These are phyloP conservation scores for Trididemnum nubilum DNA, from an alignment of 23 tunicate species.

Conservation along the genomic window DNA sequence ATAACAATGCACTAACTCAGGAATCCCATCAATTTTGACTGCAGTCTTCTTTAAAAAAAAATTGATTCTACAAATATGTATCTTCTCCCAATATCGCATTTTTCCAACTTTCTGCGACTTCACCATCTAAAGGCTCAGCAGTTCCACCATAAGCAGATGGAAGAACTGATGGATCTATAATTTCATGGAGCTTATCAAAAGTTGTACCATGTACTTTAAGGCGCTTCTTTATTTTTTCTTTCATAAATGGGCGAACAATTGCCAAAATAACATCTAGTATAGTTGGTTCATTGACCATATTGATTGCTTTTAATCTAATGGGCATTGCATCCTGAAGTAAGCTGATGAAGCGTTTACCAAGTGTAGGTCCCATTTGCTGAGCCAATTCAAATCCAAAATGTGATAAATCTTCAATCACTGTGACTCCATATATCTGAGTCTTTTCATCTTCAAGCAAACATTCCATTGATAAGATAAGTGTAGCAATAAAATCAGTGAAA, in stretches of 20 bases:
- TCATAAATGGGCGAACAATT: conserved; percentile 79
- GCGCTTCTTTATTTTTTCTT: conserved; percentile 73
- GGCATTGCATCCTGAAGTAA: conserved; percentile 81
- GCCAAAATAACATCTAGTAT: conserved; percentile 63
- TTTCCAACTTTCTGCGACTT: conserved; percentile 25
- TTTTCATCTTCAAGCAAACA: conserved; percentile 64
- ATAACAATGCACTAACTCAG: too few species aligned
- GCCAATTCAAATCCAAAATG: conserved; percentile 39
- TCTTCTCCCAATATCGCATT: conserved; percentile 16
- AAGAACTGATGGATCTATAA: conserved; percentile 36
- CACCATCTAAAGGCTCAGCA: conserved; percentile 39
- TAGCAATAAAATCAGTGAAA: conserved; percentile 54
- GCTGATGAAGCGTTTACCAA: conserved; percentile 55
- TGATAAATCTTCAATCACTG: conserved; percentile 64
- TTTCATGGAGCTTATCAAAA: conserved; percentile 43
- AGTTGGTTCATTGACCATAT: conserved; percentile 66
- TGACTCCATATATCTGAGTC: conserved; percentile 72
- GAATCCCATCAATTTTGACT: too few species aligned
- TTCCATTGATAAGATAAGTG: conserved; percentile 39
- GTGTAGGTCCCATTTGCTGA: conserved; percentile 72
- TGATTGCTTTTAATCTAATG: conserved; percentile 53
- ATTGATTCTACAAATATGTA: not conserved
- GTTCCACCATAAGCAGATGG: conserved; percentile 49
- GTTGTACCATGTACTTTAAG: conserved; percentile 48
- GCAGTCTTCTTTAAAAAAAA: too few species aligned